Evolutionary conservation across 2,113 vertebrate genomes (phyloP), one percentile per base, ranked within the genome.

Genomic region (Hucho hucho): DNA sequence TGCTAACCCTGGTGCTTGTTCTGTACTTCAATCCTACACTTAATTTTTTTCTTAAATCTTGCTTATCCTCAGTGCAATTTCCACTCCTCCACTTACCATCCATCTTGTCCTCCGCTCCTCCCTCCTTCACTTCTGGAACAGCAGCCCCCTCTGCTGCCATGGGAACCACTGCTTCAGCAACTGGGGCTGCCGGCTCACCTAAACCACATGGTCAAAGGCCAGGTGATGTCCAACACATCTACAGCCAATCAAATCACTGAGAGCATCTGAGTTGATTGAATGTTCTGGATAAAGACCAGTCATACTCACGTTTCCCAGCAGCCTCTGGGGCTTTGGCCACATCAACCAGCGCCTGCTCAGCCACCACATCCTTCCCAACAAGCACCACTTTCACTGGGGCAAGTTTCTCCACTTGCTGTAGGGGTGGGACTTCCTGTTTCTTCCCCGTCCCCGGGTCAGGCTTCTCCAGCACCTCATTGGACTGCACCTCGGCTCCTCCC

Each of bases 61-160:
- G 2, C 37, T 12, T 11, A 11, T 43, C 37, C 37, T 43, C 9
- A 43, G 37, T 43, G 37, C 37, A 43, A 43, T 61, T 18, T 61
- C 6, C n/a, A 24, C 14, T 24, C 20, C 20, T 69, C 69, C 25
- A 53, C 92, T 91, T 90, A 95, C 91, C 94, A 12, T 94, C 95
- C 0, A 87, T 84, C 81, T 93, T 89, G 0, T 91, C 92, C 6
- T 95, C 95, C 24, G 76, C 89, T 16, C 65, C 86, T 58, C 66
- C 75, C 0, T 85, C 92, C 83, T 83, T 92, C 58, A 73, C 78
- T 0, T 86, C 91, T 37, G 81, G 32, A 86, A 85, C 74, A 32
- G 83, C 80, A 79, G 81, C 76, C 86, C 90, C 18, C 59, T 92
- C n/a, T 56, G 73, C 84, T 91, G 92, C 29, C 25, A 78, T 9